Evolutionary conservation across 2,888 invertebrate species (phyloP).

Genomic region (Tetropium fuscum): DNA sequence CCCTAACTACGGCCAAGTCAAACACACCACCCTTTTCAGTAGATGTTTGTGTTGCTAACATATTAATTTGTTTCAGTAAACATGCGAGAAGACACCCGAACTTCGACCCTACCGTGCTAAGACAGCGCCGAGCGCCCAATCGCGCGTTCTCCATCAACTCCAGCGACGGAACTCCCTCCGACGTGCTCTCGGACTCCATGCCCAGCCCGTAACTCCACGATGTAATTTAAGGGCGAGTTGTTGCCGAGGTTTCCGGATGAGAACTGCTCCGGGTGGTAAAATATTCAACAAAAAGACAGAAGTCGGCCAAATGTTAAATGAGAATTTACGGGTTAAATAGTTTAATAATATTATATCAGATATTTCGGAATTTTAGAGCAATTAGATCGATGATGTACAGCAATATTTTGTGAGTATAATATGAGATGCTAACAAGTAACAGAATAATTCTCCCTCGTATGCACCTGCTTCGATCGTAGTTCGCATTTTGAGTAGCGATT

Average conservation of each 20-base stretch:
- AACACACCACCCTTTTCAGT: conserved; percentile 30
- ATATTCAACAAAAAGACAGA: neutral
- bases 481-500: too few species aligned
- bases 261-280: neutral
- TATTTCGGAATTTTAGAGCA: too few species aligned
- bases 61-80: conserved; percentile 42
- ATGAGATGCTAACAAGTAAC: too few species aligned
- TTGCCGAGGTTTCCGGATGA: conserved; percentile 11
- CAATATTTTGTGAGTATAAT: too few species aligned
- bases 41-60: conserved; percentile 27
- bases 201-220: conserved; percentile 63
- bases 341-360: too few species aligned
- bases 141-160: conserved; percentile 68
- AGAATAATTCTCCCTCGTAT: too few species aligned
- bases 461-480: too few species aligned
- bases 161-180: conserved; percentile 68
- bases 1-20: conserved; percentile 40
- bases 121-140: conserved; percentile 68
- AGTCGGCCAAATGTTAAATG: neutral
- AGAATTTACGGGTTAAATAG: too few species aligned
- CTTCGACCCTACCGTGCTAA: conserved; percentile 70
- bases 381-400: too few species aligned
- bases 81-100: conserved; percentile 61
- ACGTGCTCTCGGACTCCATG: conserved; percentile 67
- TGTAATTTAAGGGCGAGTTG: conserved; percentile 17